These are phyloP conservation scores for Pitangus sulphuratus DNA, from an alignment of 2,797 vertebrate species.

Conservation along the genomic window DNA sequence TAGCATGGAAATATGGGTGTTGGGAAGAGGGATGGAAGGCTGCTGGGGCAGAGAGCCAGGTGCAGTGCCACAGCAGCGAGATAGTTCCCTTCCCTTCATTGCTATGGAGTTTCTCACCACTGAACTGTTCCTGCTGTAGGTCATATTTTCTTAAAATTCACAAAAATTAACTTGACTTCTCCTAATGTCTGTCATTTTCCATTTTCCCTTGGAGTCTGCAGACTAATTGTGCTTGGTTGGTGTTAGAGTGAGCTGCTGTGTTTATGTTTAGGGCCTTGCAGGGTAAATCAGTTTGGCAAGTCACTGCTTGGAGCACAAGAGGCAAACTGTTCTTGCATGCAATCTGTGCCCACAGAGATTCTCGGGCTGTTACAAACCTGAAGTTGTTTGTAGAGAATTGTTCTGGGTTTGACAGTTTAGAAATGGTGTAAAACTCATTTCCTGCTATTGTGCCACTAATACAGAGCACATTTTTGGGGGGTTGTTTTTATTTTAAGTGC, in stretches of 20 bases:
- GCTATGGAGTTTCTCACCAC: background rate
- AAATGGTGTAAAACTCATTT: background rate
- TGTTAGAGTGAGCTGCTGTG: background rate
- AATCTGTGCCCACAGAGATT: fast-evolving
- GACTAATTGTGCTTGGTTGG: background rate
- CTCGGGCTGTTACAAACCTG: background rate
- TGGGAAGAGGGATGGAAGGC: background rate
- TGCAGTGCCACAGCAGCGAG: background rate
- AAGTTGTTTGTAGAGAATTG: background rate
- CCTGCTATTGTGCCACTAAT: background rate
- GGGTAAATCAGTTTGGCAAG: background rate
- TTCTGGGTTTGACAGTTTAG: background rate
- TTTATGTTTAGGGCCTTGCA: background rate
- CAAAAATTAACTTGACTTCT: background rate
- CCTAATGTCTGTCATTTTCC: background rate
- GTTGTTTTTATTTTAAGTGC: too few relatives aligned
- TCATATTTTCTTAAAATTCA: background rate
- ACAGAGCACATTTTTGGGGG: too few relatives aligned
- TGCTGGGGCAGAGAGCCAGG: background rate
- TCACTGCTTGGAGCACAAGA: fast-evolving
- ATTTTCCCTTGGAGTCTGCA: background rate
- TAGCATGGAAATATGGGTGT: background rate
- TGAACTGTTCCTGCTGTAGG: background rate
- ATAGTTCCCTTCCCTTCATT: background rate
- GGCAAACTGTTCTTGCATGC: background rate